Evolutionary conservation across 2,113 vertebrate species (phyloP).

Genomic region (Solea senegalensis): DNA sequence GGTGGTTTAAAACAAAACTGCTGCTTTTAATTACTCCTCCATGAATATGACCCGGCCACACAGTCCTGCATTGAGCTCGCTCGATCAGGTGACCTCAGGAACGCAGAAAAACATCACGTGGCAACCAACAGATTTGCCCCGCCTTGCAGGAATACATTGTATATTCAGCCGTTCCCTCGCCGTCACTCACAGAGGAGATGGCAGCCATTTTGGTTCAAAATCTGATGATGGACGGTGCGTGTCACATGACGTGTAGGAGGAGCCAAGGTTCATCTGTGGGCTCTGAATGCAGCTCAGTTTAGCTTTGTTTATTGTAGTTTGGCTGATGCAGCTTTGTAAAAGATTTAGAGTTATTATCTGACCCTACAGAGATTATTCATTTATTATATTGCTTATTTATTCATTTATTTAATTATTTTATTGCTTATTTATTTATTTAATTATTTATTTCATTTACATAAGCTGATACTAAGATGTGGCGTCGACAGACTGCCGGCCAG

Average conservation of each 20-base stretch:
- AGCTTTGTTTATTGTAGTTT: background rate
- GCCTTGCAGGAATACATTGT: constrained; percentile 74
- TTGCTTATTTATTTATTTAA: too few species aligned
- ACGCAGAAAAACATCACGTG: constrained; percentile 86
- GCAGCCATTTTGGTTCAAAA: constrained; percentile 45
- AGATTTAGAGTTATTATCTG: too few species aligned
- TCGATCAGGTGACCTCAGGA: constrained; percentile 83
- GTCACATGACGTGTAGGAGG: constrained; percentile 35
- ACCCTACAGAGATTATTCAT: too few species aligned
- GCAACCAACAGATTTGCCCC: constrained; percentile 48
- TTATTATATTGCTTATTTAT: too few species aligned
- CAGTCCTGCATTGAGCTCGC: constrained; percentile 78
- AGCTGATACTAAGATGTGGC: too few species aligned
- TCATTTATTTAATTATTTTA: too few species aligned
- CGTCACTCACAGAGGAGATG: constrained; percentile 44
- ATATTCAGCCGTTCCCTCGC: constrained; percentile 27
- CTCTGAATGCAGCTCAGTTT: constrained; percentile 23
- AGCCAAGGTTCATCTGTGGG: constrained; percentile 6
- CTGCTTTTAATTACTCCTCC: constrained; percentile 72
- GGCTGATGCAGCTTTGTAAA: too few species aligned
- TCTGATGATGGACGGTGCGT: constrained; percentile 40
- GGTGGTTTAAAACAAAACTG: constrained; percentile 41
- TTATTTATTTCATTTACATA: too few species aligned
- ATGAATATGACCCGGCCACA: constrained; percentile 76
- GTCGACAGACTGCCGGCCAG: too few species aligned